Base-by-base conservation (phyloP, 2,888 invertebrate species). In the Campoplex nolae region DNA sequence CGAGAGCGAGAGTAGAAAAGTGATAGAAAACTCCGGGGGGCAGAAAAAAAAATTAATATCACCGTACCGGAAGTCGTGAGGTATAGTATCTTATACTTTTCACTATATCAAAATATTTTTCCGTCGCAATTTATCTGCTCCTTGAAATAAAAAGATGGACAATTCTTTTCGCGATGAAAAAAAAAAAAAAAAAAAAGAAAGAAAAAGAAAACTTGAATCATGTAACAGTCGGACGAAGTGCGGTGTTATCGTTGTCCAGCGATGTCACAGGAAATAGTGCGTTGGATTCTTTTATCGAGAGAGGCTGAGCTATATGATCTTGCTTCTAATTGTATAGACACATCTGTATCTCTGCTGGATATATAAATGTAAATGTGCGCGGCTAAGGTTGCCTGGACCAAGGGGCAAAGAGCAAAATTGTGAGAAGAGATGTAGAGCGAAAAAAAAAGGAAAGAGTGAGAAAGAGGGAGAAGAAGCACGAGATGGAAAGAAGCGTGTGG, bases 251-350 rank as follows among this genome's bases (percentile, higher is more conserved):
- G 65, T 65, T 58, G 23, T 9, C 13, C 3, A 58, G 32, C 32
- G 75, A 62, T 48, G 16, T 4, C 48, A 77, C 23, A 67, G 77
- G 77, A 77, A 56, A 74, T 68, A 18, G 51, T n/a, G 38, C 42
- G 67, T 42, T 28, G 71, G 70, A 48, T 77, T 91, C 90, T 91
- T 91, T 90, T 87, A 89, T 90, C 91, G 89, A 90, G 81, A 87
- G 89, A 90, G 42, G 51, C 48, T 48, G 68, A 35, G 88, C 88
- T 89, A 90, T 89, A 90, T 90, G 90, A 90, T 92, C 90, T 32
- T 62, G 62, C 9, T 16, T 68, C 42, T 68, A 68, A 68, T 42
- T 68, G n/a, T 18, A 67, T 67, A 18, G 38, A 62, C 2, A 45
- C 2, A 45, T 45, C 13, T 13, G 45, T 45, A 45, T 2, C 13